A percentile compares a stretch with the other conserved stretches of the same genome.
phyloP scores from a whole-genome alignment of 2,888 invertebrate genomes.

The Sinohyriopsis cumingii region DNA sequence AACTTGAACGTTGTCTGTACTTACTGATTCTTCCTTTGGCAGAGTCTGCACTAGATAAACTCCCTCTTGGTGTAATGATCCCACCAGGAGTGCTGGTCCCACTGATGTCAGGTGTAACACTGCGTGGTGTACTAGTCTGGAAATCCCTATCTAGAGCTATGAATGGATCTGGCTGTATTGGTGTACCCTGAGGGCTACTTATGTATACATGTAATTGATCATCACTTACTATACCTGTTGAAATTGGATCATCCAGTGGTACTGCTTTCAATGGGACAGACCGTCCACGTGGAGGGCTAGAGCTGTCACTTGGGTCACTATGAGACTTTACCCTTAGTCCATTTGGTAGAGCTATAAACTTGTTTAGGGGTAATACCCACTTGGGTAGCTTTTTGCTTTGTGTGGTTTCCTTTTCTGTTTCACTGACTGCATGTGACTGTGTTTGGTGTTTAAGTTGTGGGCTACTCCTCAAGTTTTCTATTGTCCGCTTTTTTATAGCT shows the following conservation, averaged over 20 bases:
- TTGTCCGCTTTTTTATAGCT: conserved; percentile 41
- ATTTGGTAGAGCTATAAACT: conserved; percentile 52
- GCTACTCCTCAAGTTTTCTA: conserved; percentile 19
- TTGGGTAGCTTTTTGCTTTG: conserved; percentile 22
- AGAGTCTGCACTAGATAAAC: conserved; percentile 39
- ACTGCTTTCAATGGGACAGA: conserved; percentile 45
- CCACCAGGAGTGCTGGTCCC: conserved; percentile 22
- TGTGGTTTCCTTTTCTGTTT: conserved; percentile 6
- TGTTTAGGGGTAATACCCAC: conserved; percentile 44
- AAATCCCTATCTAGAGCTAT: no score
- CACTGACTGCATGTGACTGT: conserved; percentile 4
- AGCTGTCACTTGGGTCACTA: conserved; percentile 22
- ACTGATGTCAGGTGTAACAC: conserved; percentile 1
- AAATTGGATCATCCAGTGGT: no score
- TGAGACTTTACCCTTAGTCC: conserved; percentile 40
- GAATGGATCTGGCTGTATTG: no score
- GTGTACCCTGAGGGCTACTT: no score
- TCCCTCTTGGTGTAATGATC: conserved; percentile 21
- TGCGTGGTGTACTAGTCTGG: neutral
- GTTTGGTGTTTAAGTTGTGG: conserved; percentile 22
- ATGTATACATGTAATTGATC: no score
- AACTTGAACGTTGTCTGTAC: conserved; percentile 46
- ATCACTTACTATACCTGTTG: no score
- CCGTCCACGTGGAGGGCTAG: conserved; percentile 22
- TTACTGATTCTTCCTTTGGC: conserved; percentile 22